A percentile compares a stretch with the other conserved stretches of the same genome.
These are phyloP conservation scores for Anorthoa munda DNA, from an alignment of 2,888 invertebrate species.

Conservation along the genomic window DNA sequence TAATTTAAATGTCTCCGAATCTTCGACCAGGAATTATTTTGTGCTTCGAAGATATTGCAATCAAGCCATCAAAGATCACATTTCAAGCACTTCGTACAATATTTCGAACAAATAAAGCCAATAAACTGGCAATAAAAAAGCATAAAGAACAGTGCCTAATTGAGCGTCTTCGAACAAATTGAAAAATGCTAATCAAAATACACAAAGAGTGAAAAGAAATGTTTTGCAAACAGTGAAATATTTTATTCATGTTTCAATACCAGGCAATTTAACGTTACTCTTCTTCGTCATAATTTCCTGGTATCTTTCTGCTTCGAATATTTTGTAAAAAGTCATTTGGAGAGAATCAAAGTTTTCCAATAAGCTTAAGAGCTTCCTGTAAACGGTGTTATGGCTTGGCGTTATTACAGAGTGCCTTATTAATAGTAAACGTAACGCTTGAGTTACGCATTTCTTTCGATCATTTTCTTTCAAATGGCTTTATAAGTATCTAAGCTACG, in stretches of 20 bases:
- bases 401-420: constrained; percentile 53
- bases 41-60: constrained; percentile 10
- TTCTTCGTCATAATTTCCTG: constrained; percentile 51
- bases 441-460: constrained; percentile 44
- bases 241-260: constrained; percentile 41
- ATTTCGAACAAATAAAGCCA: constrained; percentile 26
- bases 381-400: constrained; percentile 46
- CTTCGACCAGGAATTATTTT: constrained; percentile 11
- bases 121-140: constrained; percentile 11
- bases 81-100: constrained; percentile 25
- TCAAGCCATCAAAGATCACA: constrained; percentile 31
- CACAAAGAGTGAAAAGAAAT: constrained; percentile 23
- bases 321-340: constrained; percentile 41
- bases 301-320: constrained; percentile 37
- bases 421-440: constrained; percentile 53
- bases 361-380: no score
- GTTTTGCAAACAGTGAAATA: constrained; percentile 29
- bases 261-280: constrained; percentile 33
- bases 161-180: constrained; percentile 14
- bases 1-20: constrained; percentile 5
- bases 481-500: constrained; percentile 36
- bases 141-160: no score
- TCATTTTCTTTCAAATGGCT: constrained; percentile 52
- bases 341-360: constrained; percentile 65
- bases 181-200: constrained; percentile 43